Evolutionary conservation across 2,113 vertebrate genomes (phyloP).

Genomic region (Nycticorax nycticorax): DNA sequence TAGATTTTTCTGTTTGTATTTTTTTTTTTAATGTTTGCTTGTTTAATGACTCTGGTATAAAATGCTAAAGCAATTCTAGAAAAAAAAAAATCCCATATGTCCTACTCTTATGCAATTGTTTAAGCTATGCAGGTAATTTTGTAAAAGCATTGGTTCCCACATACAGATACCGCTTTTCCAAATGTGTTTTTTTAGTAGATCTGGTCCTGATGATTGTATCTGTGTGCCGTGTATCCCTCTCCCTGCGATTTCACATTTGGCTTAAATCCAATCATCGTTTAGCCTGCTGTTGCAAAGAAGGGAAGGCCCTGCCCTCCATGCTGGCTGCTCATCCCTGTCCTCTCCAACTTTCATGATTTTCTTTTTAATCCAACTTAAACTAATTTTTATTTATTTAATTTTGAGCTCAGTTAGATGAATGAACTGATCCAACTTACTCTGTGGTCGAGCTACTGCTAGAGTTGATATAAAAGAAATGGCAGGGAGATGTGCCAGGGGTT

Average conservation of each 20-base stretch:
- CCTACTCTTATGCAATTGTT: background rate
- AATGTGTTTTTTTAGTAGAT: background rate
- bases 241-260: background rate
- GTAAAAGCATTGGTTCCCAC: background rate
- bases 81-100: background rate
- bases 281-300: background rate
- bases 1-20: background rate
- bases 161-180: background rate
- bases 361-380: constrained; percentile 28
- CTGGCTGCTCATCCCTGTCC: background rate
- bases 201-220: background rate
- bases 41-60: background rate
- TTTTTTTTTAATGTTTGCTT: background rate
- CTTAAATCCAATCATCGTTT: background rate
- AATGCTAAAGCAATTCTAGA: background rate
- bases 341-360: background rate
- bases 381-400: constrained; percentile 42
- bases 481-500: background rate
- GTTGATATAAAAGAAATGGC: background rate
- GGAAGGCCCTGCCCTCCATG: background rate
- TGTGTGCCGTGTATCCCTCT: background rate
- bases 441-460: background rate
- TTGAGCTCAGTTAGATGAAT: background rate
- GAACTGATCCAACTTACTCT: background rate
- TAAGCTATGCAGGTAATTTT: background rate